Evolutionary conservation across 2,797 vertebrate genomes (phyloP), one percentile per base, ranked within the genome.

Genomic region (Acipenser ruthenus): DNA sequence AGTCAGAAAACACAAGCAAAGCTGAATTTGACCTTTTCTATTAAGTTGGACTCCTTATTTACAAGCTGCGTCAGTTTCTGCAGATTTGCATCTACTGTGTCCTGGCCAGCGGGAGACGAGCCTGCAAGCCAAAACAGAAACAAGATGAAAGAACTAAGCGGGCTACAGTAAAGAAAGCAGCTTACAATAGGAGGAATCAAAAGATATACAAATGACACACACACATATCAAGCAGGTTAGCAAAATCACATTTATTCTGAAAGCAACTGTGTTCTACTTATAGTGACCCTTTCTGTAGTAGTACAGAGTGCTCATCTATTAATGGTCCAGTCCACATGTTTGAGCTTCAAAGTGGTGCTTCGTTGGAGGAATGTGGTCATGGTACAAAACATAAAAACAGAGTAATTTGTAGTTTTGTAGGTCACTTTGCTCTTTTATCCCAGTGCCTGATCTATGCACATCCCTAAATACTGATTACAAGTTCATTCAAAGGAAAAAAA

Each of bases 41-140:
- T 99, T 80, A 99, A 87, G 90, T 95, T 99, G 90, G 95, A 98
- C 80, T 99, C 97, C 92, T 99, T 98, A 90, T 98, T 97, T 92
- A 99, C 96, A 90, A 99, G 97, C 70, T 99, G 96, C 71, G 96
- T 98, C 87, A 99, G 91, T 92, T 98, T 99, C 91, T 94, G 95
- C 56, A 99, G 92, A 87, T 99, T 98, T 83, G 93, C 95, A 80
- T 99, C 97, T 84, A 93, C 84, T 59, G 80, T 83, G 79, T 97
- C 93, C 85, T 93, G 93, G 85, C 89, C 88, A 83, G 87, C 74
- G 13, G 86, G 80, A 77, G 86, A 83, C 72, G 86, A 77, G 85
- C 93, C 96, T 98, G 78, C 65, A 82, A 70, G 79, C 61, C 79
- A 80, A 73, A 12, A 12, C 10, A 13, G 10, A 48, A 69, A 10